A percentile compares a stretch with the other conserved stretches of the same genome.
phyloP scores from a whole-genome alignment of 1,140 invertebrate species.

The Periplaneta americana region DNA sequence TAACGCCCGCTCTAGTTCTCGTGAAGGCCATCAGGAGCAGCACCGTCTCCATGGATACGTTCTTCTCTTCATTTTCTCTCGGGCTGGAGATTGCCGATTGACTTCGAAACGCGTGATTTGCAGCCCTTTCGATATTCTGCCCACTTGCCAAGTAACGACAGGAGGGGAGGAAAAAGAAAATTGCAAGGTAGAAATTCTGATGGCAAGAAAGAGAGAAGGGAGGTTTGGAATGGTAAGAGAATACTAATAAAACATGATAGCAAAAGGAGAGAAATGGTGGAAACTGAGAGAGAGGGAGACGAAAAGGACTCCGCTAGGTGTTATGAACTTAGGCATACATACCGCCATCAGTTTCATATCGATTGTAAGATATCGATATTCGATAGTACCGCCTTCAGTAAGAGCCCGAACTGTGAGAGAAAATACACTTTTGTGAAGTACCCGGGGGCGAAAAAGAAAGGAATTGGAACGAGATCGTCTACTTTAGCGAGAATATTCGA shows the following conservation, averaged over 20 bases:
- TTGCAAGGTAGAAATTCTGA: neutral
- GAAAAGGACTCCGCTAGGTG: neutral
- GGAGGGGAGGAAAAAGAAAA: neutral
- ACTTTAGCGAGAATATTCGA: neutral
- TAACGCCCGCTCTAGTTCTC: too few species aligned
- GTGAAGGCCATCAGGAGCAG: too few species aligned
- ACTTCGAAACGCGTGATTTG: neutral
- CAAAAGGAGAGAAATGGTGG: neutral
- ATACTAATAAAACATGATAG: neutral
- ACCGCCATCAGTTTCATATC: neutral
- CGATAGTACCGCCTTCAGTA: neutral
- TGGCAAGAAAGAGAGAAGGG: neutral
- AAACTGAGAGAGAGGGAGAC: neutral
- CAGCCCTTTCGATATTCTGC: neutral
- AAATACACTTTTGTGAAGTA: neutral
- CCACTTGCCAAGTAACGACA: neutral
- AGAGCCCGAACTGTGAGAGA: too few species aligned
- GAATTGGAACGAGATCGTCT: neutral
- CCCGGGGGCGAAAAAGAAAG: neutral
- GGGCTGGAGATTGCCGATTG: neutral
- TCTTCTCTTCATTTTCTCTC: neutral
- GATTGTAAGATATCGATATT: neutral
- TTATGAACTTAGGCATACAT: neutral
- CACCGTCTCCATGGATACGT: too few species aligned
- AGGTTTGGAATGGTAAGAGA: neutral